Percentiles rank a stretch among this genome's conserved stretches.
Conservation (phyloP, 2,888 invertebrate genomes). For the Chloroclystis v-ata region DNA sequence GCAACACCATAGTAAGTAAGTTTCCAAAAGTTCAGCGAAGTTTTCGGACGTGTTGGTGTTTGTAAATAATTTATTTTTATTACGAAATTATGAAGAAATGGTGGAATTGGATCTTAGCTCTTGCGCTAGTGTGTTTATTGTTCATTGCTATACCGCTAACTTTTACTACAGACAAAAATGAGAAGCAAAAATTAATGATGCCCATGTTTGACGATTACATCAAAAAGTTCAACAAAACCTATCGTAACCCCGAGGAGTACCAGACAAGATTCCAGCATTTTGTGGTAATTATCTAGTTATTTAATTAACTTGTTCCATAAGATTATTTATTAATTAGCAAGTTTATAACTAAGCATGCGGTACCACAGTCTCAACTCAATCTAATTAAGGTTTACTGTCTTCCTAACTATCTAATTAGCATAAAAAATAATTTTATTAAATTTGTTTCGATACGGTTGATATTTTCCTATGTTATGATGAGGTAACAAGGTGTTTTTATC, state of each 20-base stretch:
- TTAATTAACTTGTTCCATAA: too few species aligned
- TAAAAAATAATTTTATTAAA: too few species aligned
- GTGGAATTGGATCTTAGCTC: constrained; percentile 61
- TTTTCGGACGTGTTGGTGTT: constrained; percentile 22
- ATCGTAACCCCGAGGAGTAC: constrained; percentile 69
- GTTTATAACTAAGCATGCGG: too few species aligned
- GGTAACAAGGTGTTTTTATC: too few species aligned
- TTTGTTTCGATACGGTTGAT: too few species aligned
- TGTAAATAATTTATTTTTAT: neutral
- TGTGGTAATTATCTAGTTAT: neutral
- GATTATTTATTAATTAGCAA: too few species aligned
- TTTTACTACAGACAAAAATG: constrained; percentile 36
- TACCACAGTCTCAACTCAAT: too few species aligned
- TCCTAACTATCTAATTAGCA: too few species aligned
- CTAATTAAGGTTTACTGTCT: too few species aligned
- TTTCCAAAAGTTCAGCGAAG: constrained; percentile 9
- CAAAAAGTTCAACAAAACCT: constrained; percentile 75
- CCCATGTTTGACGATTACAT: constrained; percentile 67
- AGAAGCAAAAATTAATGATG: constrained; percentile 46
- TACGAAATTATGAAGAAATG: constrained; percentile 57
- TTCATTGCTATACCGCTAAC: constrained; percentile 60
- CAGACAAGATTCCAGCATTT: constrained; percentile 53
- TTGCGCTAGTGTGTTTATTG: constrained; percentile 54
- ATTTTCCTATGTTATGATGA: too few species aligned
- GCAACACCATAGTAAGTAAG: constrained; percentile 1